These are phyloP conservation scores for Phycodurus eques DNA, from an alignment of 2,113 vertebrate genomes.

Conservation along the genomic window DNA sequence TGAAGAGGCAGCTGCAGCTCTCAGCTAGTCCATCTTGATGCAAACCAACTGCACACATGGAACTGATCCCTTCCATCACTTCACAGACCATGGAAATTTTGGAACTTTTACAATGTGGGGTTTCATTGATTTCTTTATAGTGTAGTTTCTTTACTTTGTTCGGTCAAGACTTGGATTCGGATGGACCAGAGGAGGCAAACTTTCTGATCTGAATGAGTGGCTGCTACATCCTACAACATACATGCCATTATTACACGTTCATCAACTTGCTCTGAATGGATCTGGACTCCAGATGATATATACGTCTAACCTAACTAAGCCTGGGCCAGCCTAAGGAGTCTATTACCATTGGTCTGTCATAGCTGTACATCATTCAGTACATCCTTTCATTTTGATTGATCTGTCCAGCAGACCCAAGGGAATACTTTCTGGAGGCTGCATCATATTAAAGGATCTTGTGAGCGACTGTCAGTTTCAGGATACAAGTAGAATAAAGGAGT, in stretches of 20 bases:
- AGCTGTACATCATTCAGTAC: background rate
- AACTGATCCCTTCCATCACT: constrained; percentile 14
- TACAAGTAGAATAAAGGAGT: background rate
- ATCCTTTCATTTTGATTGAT: background rate
- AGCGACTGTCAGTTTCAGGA: background rate
- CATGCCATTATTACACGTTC: background rate
- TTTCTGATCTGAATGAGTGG: constrained; percentile 18
- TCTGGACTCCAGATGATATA: constrained; percentile 25
- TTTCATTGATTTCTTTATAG: background rate
- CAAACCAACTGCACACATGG: background rate
- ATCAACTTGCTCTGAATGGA: constrained; percentile 5
- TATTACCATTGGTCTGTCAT: background rate
- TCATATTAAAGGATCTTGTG: constrained; percentile 20
- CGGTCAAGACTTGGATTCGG: constrained; percentile 1
- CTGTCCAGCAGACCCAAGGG: background rate
- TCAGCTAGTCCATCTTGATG: constrained; percentile 7
- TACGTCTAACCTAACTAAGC: background rate
- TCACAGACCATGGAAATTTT: background rate
- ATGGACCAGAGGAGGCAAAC: constrained; percentile 32
- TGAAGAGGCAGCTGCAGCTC: constrained; percentile 26
- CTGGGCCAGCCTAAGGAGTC: background rate
- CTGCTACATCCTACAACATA: background rate
- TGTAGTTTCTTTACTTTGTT: background rate
- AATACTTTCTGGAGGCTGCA: constrained; percentile 8
- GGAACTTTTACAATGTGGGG: background rate